Evolutionary conservation across 2,113 vertebrate species (phyloP).

Genomic region (Sitta europaea): DNA sequence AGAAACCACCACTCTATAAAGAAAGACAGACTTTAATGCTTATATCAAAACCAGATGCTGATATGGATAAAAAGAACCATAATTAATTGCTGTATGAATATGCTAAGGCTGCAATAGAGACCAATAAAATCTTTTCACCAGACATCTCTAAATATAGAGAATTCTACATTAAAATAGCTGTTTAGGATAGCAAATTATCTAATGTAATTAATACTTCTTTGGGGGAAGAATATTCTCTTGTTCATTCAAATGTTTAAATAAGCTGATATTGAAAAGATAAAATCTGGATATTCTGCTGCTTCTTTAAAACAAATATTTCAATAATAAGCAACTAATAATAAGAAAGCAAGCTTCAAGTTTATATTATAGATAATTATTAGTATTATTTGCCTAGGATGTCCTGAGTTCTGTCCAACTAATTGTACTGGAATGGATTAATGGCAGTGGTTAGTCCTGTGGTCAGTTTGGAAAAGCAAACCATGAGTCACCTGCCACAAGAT

Average conservation of each 20-base stretch:
- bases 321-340: neutral
- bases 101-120: neutral
- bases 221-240: neutral
- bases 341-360: neutral
- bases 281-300: neutral
- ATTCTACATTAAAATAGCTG: neutral
- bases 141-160: neutral
- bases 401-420: neutral
- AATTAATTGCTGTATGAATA: neutral
- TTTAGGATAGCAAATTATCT: neutral
- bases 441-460: neutral
- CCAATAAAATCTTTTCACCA: neutral
- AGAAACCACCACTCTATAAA: neutral
- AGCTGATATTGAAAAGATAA: neutral
- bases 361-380: neutral
- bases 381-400: neutral
- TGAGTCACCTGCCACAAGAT: neutral
- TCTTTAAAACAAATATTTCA: neutral
- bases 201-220: neutral
- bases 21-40: neutral
- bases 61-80: neutral
- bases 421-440: neutral
- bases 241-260: neutral
- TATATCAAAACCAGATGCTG: neutral
- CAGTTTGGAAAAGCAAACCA: neutral